phyloP scores from a whole-genome alignment of 1,140 invertebrate genomes.

The Heliconius nattereri region DNA sequence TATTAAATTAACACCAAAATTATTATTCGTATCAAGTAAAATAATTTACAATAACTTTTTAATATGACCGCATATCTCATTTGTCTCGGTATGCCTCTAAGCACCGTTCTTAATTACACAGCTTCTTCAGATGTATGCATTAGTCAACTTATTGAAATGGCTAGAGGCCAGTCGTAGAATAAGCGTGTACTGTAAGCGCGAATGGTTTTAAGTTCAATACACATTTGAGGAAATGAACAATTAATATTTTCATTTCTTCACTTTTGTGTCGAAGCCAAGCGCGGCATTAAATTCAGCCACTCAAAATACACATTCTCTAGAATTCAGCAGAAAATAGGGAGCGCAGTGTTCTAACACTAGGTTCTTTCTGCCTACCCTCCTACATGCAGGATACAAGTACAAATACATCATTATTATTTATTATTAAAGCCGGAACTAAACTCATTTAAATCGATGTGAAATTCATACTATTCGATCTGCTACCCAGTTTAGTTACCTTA shows the following conservation, averaged over 20 bases:
- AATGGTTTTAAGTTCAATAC: no score
- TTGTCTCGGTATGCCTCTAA: conserved; percentile 43
- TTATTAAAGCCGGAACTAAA: conserved; percentile 16
- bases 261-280: fast-evolving
- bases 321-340: no score
- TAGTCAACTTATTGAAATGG: conserved; percentile 52
- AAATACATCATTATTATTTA: conserved; percentile 3
- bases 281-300: no score
- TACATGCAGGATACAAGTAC: not conserved
- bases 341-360: no score
- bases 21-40: not conserved
- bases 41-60: conserved; percentile 14
- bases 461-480: not conserved
- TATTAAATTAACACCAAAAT: conserved; percentile 3
- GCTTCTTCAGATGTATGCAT: conserved; percentile 62
- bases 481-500: not conserved
- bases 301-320: no score
- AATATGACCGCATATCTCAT: conserved; percentile 43
- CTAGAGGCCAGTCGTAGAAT: not conserved
- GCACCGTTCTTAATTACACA: conserved; percentile 59
- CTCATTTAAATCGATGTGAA: conserved; percentile 5
- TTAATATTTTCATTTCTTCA: no score
- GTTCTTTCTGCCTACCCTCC: no score
- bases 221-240: no score
- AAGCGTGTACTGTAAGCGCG: no score